Evolutionary conservation across 2,113 vertebrate genomes (phyloP), one percentile per base, ranked within the genome.

Genomic region (Chascanopsetta lugubris): DNA sequence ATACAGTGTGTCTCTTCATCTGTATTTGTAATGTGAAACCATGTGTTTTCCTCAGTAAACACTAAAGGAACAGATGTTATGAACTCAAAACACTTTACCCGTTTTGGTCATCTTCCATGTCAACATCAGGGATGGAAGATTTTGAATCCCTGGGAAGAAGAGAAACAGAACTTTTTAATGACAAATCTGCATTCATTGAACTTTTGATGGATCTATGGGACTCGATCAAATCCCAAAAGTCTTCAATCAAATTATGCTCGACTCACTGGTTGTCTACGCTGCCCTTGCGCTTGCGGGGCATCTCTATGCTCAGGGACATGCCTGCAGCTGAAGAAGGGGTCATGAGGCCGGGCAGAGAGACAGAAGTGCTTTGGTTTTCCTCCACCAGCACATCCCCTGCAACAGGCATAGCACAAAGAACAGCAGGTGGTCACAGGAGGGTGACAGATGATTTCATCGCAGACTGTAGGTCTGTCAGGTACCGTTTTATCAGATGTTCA

Each of bases 241-340:
- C n/a, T n/a, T n/a, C n/a, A n/a, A n/a, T n/a, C n/a, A n/a, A n/a
- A n/a, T n/a, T n/a, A n/a, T n/a, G n/a, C n/a, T n/a, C n/a, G 46
- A 92, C 95, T 94, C 69, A 97, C 96, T 92, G 93, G 74, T 83
- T 93, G 57, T 97, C 95, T 9, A 88, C 91, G 68, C 94, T 96
- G 72, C 92, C 92, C 84, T 94, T 96, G 55, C 94, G 93, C 69
- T 98, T 97, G 71, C 94, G 90, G 12, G 95, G 91, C 72, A 94
- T 88, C 65, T 95, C 95, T 53, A 55, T 71, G 13, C 55, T 90
- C 18, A 92, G 83, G 9, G 92, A 73, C 55, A 91, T 17, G 57
- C 79, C 38, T 65, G 63, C 34, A 59, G 85, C 77, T 61, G 90
- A 57, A 7, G 79, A 17, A 0, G 93, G 63, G 60, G 84, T 91